Conservation (phyloP, 2,113 vertebrate genomes). For the Pseudorasbora parva region DNA sequence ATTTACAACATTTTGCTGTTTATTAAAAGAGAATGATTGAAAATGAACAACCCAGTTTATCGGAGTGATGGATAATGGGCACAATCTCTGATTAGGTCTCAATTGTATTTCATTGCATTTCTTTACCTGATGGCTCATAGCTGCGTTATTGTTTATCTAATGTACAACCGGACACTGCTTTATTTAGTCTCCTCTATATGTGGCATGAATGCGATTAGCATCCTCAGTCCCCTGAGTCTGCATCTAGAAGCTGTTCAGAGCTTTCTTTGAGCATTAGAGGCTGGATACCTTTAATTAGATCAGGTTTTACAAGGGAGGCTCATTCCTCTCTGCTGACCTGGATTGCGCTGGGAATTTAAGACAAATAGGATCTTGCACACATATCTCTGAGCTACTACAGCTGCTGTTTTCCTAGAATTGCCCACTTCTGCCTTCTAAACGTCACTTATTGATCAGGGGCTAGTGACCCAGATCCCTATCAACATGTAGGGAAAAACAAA, state of each 20-base stretch:
- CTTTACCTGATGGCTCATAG: neutral
- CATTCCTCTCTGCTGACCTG: conserved; percentile 77
- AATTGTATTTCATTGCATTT: neutral
- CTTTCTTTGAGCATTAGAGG: conserved; percentile 50
- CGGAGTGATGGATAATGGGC: neutral
- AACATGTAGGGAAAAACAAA: conserved; percentile 57
- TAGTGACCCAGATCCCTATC: conserved; percentile 42
- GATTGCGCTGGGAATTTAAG: conserved; percentile 72
- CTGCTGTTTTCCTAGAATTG: neutral
- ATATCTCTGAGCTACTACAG: neutral
- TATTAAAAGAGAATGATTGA: neutral
- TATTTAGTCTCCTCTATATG: conserved; percentile 55
- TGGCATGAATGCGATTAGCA: conserved; percentile 62
- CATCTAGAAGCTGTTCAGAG: conserved; percentile 70
- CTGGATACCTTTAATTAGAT: conserved; percentile 76
- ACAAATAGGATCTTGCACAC: conserved; percentile 54
- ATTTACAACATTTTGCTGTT: neutral
- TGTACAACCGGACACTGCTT: neutral
- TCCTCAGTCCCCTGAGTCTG: conserved; percentile 71
- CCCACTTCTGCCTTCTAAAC: conserved; percentile 56
- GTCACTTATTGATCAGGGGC: conserved; percentile 68
- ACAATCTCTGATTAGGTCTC: neutral
- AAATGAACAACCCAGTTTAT: neutral
- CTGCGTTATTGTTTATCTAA: conserved; percentile 26
- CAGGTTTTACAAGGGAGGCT: conserved; percentile 74